Percentiles rank a stretch among this genome's conserved stretches.
These are phyloP conservation scores for Nephila pilipes DNA, from an alignment of 1,140 invertebrate species.

Conservation along the genomic window DNA sequence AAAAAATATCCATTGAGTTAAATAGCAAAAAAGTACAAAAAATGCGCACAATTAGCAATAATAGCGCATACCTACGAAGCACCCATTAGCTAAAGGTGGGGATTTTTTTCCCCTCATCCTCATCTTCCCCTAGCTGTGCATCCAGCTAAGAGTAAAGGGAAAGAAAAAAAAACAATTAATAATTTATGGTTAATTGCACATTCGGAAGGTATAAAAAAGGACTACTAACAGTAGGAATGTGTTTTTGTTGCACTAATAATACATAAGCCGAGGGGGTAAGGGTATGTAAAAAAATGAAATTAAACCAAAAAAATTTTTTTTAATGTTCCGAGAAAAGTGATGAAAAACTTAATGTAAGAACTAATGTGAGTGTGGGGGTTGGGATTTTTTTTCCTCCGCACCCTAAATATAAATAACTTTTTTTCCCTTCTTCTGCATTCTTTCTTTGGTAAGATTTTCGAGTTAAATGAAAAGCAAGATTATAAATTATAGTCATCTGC, in stretches of 20 bases:
- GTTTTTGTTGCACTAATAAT: slow-evolving; percentile 57
- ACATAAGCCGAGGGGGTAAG: slow-evolving; percentile 58
- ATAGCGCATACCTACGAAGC: slow-evolving; percentile 72
- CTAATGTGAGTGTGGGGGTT: slow-evolving; percentile 71
- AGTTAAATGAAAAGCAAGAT: slow-evolving; percentile 76
- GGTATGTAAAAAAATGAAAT: slow-evolving; percentile 69
- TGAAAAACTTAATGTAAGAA: slow-evolving; percentile 76
- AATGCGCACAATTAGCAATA: slow-evolving; percentile 75
- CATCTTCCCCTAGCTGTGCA: not conserved
- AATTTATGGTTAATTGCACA: slow-evolving; percentile 77
- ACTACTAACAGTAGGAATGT: slow-evolving; percentile 67
- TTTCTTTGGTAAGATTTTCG: slow-evolving; percentile 55
- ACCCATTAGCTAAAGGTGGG: slow-evolving; percentile 72
- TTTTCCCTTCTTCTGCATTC: slow-evolving; percentile 53
- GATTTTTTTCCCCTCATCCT: slow-evolving; percentile 10
- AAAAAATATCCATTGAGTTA: slow-evolving; percentile 57
- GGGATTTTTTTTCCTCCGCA: slow-evolving; percentile 56
- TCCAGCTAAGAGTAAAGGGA: not conserved
- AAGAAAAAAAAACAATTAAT: slow-evolving; percentile 71
- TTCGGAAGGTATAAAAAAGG: slow-evolving; percentile 39
- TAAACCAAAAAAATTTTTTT: slow-evolving; percentile 54
- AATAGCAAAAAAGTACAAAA: slow-evolving; percentile 69
- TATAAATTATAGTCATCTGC: slow-evolving; percentile 75
- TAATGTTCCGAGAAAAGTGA: slow-evolving; percentile 72
- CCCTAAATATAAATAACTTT: slow-evolving; percentile 58